Percentiles rank a stretch among this genome's conserved stretches.
Evolutionary conservation across 2,888 invertebrate genomes (phyloP).

Genomic region (Leucophenga maculata): DNA sequence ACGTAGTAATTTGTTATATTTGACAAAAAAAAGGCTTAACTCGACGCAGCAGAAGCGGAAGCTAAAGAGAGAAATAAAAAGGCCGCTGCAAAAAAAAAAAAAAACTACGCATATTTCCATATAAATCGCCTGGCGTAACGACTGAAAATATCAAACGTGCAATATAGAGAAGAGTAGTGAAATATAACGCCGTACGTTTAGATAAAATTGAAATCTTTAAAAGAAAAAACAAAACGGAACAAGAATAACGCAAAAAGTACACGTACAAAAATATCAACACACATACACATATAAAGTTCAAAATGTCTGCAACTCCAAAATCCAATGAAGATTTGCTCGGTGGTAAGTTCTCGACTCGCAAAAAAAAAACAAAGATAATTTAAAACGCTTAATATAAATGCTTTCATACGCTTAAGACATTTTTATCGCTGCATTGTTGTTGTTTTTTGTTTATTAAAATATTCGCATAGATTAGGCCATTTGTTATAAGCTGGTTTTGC

Average conservation of each 20-base stretch:
- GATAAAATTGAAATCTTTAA: too few species aligned
- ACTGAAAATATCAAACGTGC: slow-evolving; percentile 37
- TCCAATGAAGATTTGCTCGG: slow-evolving; percentile 71
- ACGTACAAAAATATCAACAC: slow-evolving; percentile 41
- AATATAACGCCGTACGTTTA: slow-evolving; percentile 28
- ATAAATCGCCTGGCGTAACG: slow-evolving; percentile 30
- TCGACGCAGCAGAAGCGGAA: too few species aligned
- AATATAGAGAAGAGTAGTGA: background rate
- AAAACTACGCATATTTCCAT: slow-evolving; percentile 62
- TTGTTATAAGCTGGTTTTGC: slow-evolving; percentile 18
- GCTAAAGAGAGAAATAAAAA: slow-evolving; percentile 12
- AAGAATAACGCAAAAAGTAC: slow-evolving; percentile 37
- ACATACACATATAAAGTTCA: slow-evolving; percentile 45
- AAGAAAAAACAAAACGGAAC: background rate
- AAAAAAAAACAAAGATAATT: slow-evolving; percentile 10
- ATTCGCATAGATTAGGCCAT: background rate
- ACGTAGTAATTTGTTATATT: slow-evolving; percentile 1
- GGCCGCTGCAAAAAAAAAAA: slow-evolving; percentile 35
- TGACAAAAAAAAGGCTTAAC: too few species aligned
- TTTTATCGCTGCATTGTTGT: background rate
- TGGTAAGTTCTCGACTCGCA: slow-evolving; percentile 62
- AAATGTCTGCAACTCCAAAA: slow-evolving; percentile 72
- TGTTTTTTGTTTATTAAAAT: slow-evolving; percentile 4
- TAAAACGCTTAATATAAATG: background rate
- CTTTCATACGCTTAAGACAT: slow-evolving; percentile 7